Conservation (phyloP, 2,797 vertebrate species). For the Scyliorhinus canicula region DNA sequence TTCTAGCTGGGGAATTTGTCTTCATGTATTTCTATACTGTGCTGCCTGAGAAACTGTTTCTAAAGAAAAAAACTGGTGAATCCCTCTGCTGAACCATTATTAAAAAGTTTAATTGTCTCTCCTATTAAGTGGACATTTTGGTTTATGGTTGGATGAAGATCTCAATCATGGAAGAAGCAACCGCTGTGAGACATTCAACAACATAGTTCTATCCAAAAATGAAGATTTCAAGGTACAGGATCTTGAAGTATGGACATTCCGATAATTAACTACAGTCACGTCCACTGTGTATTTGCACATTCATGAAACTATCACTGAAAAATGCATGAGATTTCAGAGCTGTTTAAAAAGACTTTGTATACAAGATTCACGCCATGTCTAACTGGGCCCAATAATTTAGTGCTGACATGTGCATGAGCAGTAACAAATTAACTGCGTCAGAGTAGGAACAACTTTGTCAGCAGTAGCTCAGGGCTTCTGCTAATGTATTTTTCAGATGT, state of each 20-base stretch:
- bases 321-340: background rate
- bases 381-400: background rate
- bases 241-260: conserved; percentile 71
- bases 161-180: conserved; percentile 66
- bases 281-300: background rate
- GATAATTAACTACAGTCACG: conserved; percentile 48
- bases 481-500: background rate
- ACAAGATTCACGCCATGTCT: background rate
- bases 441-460: background rate
- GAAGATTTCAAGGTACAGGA: conserved; percentile 68
- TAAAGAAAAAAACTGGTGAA: background rate
- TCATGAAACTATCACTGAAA: background rate
- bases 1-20: background rate
- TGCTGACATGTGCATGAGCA: background rate
- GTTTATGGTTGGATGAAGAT: conserved; percentile 70
- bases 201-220: conserved; percentile 64
- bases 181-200: conserved; percentile 70
- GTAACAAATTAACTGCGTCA: background rate
- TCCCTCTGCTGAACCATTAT: too few species aligned
- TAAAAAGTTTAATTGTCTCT: background rate
- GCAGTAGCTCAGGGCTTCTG: background rate
- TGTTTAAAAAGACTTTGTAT: too few species aligned
- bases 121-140: conserved; percentile 64
- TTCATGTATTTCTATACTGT: background rate
- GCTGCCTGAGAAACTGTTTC: background rate